Base-by-base conservation (phyloP, 1,140 invertebrate genomes). In the Hypsibius dujardini region DNA sequence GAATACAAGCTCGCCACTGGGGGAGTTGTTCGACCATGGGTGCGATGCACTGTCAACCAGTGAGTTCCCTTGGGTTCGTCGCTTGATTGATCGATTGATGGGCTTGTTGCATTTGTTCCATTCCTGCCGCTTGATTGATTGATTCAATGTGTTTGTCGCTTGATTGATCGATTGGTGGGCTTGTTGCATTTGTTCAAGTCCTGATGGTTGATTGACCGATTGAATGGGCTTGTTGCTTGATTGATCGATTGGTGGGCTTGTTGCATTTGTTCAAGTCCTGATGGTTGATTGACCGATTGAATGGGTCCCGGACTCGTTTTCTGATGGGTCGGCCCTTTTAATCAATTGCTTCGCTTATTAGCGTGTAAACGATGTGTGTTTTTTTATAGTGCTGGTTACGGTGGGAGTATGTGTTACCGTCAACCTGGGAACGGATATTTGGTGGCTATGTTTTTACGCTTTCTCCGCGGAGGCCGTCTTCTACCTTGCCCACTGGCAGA, bases 401-500 rank as follows among this genome's bases (percentile, higher is more conserved):
- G 78, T 98, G 1, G 92, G 92, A 2, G 89, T 90, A 0, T 94
- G 90, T 78, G 88, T 91, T 76, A 87, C 92, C 62, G 87, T 96
- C 71, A 88, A 92, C 77, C 80, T 98, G 71, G 96, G 95, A 1
- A 84, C 87, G 76, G 87, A 90, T 79, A 90, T 92, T 45, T 87
- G 86, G 69, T 90, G 91, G 86, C 89, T 97, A 85, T 92, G 97
- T 82, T 90, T 93, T 78, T 88, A 90, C 81, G 91, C 89, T 81
- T 92, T 97, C 77, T 87, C 88, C 80, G 92, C 92, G 15, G 89
- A 94, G 80, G 88, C 88, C 14, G 80, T 98, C 69, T 99, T 98
- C 81, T 99, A 98, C 81, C 90, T 89, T 80, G 95, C 95, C 1
- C 96, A 99, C 80, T 99, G 95, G 96, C 94, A 97, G 79, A 95